Evolutionary conservation across 1,140 invertebrate genomes (phyloP).

Genomic region (Drosophila murphyi): DNA sequence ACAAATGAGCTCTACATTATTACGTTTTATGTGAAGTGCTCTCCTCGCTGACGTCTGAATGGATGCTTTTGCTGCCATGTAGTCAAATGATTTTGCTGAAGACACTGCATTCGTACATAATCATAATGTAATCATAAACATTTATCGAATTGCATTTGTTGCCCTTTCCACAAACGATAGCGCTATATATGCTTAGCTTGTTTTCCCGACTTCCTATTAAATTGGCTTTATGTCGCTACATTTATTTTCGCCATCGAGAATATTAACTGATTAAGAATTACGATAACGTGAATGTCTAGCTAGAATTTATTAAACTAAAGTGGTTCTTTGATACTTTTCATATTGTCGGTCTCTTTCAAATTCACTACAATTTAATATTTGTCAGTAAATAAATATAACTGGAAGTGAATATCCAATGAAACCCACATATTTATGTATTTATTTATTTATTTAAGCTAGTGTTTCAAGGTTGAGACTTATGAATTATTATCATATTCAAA

Average conservation of each 20-base stretch:
- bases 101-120: slow-evolving; percentile 2
- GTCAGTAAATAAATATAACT: too few species aligned
- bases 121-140: background rate
- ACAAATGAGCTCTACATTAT: slow-evolving; percentile 79
- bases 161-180: background rate
- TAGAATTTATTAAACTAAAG: too few species aligned
- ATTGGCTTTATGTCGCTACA: background rate
- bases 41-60: slow-evolving; percentile 36
- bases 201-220: slow-evolving; percentile 6
- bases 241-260: background rate
- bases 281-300: background rate
- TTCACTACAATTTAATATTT: too few species aligned
- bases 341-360: too few species aligned
- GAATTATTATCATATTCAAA: too few species aligned
- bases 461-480: too few species aligned
- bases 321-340: too few species aligned
- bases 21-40: slow-evolving; percentile 70
- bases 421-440: too few species aligned
- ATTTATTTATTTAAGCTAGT: too few species aligned
- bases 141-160: slow-evolving; percentile 1
- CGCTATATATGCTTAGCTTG: background rate
- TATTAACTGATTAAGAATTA: background rate
- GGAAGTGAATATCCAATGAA: too few species aligned
- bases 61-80: too few species aligned
- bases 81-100: slow-evolving; percentile 13